Base-by-base conservation (phyloP, 2,797 vertebrate species). In the Acanthopagrus latus region DNA sequence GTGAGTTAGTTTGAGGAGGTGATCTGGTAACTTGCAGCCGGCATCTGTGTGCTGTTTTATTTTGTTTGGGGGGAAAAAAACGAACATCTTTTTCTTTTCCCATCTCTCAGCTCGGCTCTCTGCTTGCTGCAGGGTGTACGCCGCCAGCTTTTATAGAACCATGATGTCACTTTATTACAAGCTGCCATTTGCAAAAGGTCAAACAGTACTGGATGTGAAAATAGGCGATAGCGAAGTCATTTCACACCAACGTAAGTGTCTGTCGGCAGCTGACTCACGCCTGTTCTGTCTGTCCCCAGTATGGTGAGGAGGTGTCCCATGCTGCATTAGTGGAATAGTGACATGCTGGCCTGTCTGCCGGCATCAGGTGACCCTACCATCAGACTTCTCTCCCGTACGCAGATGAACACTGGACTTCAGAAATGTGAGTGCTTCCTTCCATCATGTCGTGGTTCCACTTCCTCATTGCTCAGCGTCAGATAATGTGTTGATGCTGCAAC, bases 321-420 rank as follows among this genome's bases (percentile, higher is more conserved):
- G 96, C 94, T 96, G 95, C 96, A 95, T 93, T 97, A 97, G 96
- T 93, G 94, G 95, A 93, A 89, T 72, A 95, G 95, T 97, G 97
- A 96, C 96, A 98, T 98, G 97, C 97, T 98, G 96, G 97, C 96
- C 95, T 98, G 97, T 95, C 95, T 98, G 85, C 97, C 97, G 86
- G 97, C 97, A 95, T 96, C 96, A 95, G 95, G 94, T 93, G 96
- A 97, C 95, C 95, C 94, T 93, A 95, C 95, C 94, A 92, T 96
- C 94, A 95, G 93, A 96, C 94, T 98, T 97, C 96, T 97, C 95
- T 96, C 96, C 95, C 96, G 96, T 94, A 95, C 95, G 96, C 97
- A 99, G 97, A 98, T 99, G 97, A 99, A 99, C 97, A 96, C 97
- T 98, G 97, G 97, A 97, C 96, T 97, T 97, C 97, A 97, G 96